Evolutionary conservation across 2,888 invertebrate genomes (phyloP).

Genomic region (Drosophila mettleri): DNA sequence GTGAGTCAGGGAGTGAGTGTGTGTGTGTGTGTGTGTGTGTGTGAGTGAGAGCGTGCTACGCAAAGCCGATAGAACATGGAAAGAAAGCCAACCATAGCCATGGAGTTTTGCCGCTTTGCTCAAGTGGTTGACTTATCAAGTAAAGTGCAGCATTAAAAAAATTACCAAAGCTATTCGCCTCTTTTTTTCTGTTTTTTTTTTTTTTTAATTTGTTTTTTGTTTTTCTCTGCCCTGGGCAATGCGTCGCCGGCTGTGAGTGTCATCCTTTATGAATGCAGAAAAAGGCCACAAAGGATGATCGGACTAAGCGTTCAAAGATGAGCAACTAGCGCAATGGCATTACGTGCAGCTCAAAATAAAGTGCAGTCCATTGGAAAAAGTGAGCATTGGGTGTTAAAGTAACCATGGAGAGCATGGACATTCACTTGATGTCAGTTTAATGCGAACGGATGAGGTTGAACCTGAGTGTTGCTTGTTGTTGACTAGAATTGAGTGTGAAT

Average conservation of each 20-base stretch:
- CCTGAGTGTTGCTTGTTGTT: neutral
- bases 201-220: constrained; percentile 17
- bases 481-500: neutral
- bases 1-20: neutral
- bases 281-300: constrained; percentile 17
- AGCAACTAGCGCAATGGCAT: constrained; percentile 18
- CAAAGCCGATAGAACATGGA: neutral
- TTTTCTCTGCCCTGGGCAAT: constrained; percentile 29
- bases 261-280: constrained; percentile 20
- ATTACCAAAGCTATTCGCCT: constrained; percentile 55
- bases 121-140: constrained; percentile 74
- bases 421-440: neutral
- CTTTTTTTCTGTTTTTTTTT: no score
- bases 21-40: neutral
- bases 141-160: constrained; percentile 76
- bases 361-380: neutral
- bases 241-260: constrained; percentile 38
- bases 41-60: neutral
- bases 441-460: neutral
- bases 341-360: constrained; percentile 1
- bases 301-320: constrained; percentile 4
- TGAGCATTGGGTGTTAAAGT: constrained; percentile 2
- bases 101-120: constrained; percentile 30
- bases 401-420: neutral
- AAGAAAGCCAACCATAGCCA: constrained; percentile 18